These are phyloP conservation scores for Seira sanloemensis DNA, from an alignment of 2,888 invertebrate genomes.

Conservation along the genomic window DNA sequence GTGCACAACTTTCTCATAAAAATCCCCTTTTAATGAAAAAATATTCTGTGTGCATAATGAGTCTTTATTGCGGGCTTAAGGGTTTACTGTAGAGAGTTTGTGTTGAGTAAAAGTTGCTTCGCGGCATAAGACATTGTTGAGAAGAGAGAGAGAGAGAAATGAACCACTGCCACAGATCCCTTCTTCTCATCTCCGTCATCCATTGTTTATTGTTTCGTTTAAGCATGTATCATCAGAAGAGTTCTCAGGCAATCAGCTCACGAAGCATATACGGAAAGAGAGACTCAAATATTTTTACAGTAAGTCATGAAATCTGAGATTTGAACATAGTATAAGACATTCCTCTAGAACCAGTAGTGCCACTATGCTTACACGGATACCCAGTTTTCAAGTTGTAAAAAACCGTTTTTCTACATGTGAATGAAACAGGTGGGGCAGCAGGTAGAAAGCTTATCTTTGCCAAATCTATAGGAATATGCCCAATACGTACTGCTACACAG, in stretches of 20 bases:
- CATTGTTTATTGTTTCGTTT: background rate
- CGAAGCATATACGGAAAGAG: background rate
- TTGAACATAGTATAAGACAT: too few relatives aligned
- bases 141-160: too few relatives aligned
- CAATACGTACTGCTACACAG: background rate
- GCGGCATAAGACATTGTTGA: background rate
- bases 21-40: background rate
- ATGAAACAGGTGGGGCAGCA: conserved; percentile 35
- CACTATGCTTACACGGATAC: background rate
- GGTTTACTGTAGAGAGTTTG: background rate
- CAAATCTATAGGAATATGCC: background rate
- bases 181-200: conserved; percentile 6
- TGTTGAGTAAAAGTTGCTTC: conserved; percentile 4
- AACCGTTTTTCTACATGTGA: conserved; percentile 7
- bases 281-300: background rate
- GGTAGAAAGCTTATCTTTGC: conserved; percentile 12
- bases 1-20: conserved; percentile 3
- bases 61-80: conserved; percentile 3
- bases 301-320: too few relatives aligned
- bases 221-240: background rate
- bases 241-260: conserved; percentile 3
- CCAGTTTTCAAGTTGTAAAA: conserved; percentile 5
- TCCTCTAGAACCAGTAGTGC: too few relatives aligned
- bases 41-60: background rate
- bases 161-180: conserved; percentile 16